Base-by-base conservation (phyloP, 2,113 vertebrate genomes). In the Hystrix cristata region DNA sequence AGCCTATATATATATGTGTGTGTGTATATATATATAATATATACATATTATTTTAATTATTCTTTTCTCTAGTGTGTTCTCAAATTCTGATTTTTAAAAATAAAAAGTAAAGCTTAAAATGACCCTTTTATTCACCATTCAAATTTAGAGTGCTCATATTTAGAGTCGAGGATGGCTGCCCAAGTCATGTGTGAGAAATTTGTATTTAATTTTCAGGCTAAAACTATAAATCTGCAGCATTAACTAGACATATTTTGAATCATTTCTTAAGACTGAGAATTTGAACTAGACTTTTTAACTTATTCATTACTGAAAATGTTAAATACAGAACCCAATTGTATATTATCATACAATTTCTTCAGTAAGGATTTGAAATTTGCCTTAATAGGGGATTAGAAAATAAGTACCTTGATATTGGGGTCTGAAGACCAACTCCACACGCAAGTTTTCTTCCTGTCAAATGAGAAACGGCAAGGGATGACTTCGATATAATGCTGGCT, bases 181-280 rank as follows among this genome's bases (percentile, higher is more conserved):
- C 67, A 67, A 91, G 23, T 89, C 71, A 96, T 15, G 5, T 78
- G 3, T 90, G 88, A 92, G n/a, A 91, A 93, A 88, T 90, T 21
- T 91, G 59, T 83, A 67, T 91, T 93, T 94, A 80, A 78, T 93
- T 89, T 91, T 57, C 48, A 84, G 46, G 27, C 87, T 93, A 88
- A 82, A 67, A 72, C 31, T 72, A 12, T 67, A 76, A 91, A 25
- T 74, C 72, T 80, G 2, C 12, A 80, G 10, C 13, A 95, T 89
- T 91, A 92, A 62, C n/a, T 43, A 86, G 34, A 69, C 60, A 79
- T 65, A 27, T 74, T 29, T 38, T 83, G 34, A 87, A 23, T 87
- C 11, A 59, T 21, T 89, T 87, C 12, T 65, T 88, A 97, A 87
- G 18, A n/a, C 6, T 88, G 80, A 96, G 31, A 74, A 80, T 60